Base-by-base conservation (phyloP, 2,797 vertebrate species). In the Mormyrops boulengeri region DNA sequence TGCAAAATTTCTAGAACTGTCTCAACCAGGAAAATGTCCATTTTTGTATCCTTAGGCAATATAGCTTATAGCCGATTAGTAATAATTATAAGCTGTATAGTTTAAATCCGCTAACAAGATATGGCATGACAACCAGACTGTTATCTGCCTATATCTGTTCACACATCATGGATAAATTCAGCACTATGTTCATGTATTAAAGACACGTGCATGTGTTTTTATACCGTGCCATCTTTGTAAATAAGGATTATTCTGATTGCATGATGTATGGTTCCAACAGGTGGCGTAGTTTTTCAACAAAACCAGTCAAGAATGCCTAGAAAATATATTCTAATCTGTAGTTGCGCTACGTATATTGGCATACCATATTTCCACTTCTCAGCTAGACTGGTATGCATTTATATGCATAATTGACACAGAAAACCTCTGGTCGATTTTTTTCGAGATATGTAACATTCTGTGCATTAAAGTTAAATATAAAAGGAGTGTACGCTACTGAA, bases 1-100 rank as follows among this genome's bases (percentile, higher is more conserved):
- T 90, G 93, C 91, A 94, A 94, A 93, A 94, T 94, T 93, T 92
- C 94, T 93, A 93, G 90, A 92, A 91, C 57, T 60, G 87, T 49
- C 88, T 49, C 52, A 38, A 22, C 22, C 22, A 69, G 91, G 19
- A n/a, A 82, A 57, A 66, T 49, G 41, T 26, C 19, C 53, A 14
- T 8, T 60, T 26, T 52, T 17, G 77, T 44, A 44, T 49, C n/a
- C 14, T 34, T 22, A 53, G 9, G 69, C 19, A 53, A 55, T 52
- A 53, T 52, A 53, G 4, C 17, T 50, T 44, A 2, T 8, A 30
- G 8, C 8, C 34, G 34, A 44, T 44, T 22, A 62, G 17, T 82
- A 82, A n/a, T 19, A 80, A 44, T 44, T 44, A 19, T 80, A 8
- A 44, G 47, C 77, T 47, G 38, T 82, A 82, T 47, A 82, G 41